These are phyloP conservation scores for Macrochelys suwanniensis DNA, from an alignment of 2,797 vertebrate species.

Conservation along the genomic window DNA sequence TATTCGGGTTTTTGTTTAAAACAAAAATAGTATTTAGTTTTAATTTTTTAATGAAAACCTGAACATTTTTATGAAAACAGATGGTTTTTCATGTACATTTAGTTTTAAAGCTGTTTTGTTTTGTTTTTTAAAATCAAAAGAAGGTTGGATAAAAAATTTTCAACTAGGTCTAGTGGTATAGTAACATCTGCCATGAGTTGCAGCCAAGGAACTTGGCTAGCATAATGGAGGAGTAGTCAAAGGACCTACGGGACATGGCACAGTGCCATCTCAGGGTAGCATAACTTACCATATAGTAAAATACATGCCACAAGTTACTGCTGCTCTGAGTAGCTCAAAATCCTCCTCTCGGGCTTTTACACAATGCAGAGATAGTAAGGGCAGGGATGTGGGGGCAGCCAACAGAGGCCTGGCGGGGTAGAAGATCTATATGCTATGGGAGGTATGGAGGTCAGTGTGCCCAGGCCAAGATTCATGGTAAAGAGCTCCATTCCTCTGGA, in stretches of 20 bases:
- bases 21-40: neutral
- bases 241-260: constrained; percentile 13
- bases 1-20: neutral
- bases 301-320: neutral
- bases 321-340: neutral
- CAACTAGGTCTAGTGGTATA: neutral
- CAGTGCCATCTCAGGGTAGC: neutral
- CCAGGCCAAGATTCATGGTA: neutral
- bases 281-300: neutral
- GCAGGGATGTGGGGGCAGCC: neutral
- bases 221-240: neutral
- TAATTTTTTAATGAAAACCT: neutral
- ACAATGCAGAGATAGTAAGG: neutral
- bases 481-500: neutral
- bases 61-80: neutral
- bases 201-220: constrained; percentile 34
- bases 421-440: neutral
- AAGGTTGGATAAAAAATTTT: neutral
- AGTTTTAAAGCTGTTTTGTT: neutral
- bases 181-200: neutral
- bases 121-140: neutral
- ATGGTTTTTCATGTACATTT: no score
- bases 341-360: neutral
- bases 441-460: neutral
- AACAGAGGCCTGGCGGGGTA: neutral